These are phyloP conservation scores for Diarsia mendica DNA, from an alignment of 2,888 invertebrate genomes.

Conservation along the genomic window DNA sequence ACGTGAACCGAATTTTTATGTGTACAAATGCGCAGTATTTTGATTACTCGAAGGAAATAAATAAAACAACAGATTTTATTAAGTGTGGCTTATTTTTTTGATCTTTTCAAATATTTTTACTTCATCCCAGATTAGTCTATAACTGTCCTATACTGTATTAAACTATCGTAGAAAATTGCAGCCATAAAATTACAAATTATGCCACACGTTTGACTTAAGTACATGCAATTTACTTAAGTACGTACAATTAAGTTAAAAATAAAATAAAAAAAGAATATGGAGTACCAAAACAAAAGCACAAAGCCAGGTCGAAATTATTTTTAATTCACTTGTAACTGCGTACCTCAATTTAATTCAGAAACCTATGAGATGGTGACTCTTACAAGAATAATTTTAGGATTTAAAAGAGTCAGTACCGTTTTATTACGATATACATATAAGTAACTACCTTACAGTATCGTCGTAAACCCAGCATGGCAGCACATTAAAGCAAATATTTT, in stretches of 20 bases:
- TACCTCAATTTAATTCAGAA: neutral
- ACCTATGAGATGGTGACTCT: neutral
- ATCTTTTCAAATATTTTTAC: no score
- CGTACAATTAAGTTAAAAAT: no score
- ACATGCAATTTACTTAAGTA: no score
- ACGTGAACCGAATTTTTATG: constrained; percentile 49
- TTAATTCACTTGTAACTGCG: no score
- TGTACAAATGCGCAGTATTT: constrained; percentile 28
- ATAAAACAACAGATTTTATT: constrained; percentile 42
- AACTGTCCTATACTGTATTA: no score
- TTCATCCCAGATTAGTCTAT: no score
- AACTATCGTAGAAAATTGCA: no score
- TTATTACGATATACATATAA: neutral
- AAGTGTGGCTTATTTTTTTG: constrained; percentile 30
- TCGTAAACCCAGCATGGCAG: neutral
- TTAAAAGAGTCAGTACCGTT: neutral
- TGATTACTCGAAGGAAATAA: constrained; percentile 49
- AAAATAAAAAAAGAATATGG: no score
- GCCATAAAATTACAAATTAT: no score
- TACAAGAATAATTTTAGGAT: neutral
- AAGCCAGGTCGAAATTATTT: no score
- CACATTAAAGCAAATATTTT: constrained; percentile 3
- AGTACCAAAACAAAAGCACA: no score
- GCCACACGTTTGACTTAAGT: no score
- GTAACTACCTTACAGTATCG: neutral